phyloP scores from a whole-genome alignment of 2,113 vertebrate species.

The Seriola aureovittata region DNA sequence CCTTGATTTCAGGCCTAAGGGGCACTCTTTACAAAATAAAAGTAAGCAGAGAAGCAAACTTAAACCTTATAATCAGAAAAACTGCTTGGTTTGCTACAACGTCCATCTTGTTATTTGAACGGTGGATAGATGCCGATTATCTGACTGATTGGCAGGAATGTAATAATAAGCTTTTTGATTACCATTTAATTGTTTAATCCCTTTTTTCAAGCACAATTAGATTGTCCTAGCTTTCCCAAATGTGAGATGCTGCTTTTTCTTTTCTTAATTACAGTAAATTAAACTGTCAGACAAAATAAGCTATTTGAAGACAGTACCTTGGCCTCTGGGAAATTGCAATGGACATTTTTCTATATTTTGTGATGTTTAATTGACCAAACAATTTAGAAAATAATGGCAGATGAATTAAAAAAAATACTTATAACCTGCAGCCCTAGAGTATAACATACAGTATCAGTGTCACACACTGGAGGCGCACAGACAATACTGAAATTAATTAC shows the following conservation, averaged over 20 bases:
- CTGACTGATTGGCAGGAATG: not conserved
- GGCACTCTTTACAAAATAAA: not conserved
- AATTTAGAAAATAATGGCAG: not conserved
- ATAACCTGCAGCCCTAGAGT: constrained; percentile 8
- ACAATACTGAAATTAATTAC: constrained; percentile 20
- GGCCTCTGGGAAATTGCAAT: not conserved
- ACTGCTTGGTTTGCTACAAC: not conserved
- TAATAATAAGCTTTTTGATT: not conserved
- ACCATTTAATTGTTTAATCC: not conserved
- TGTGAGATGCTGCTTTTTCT: not conserved
- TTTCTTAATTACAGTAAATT: not conserved
- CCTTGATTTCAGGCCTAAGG: not conserved
- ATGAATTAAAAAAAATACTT: constrained; percentile 7
- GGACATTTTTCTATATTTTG: constrained; percentile 6
- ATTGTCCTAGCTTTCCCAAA: not conserved
- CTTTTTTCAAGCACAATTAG: too few relatives aligned
- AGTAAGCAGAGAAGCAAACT: not conserved
- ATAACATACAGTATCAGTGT: not conserved
- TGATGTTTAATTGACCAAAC: constrained; percentile 19
- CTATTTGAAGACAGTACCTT: too few relatives aligned
- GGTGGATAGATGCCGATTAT: not conserved
- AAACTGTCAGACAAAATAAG: too few relatives aligned
- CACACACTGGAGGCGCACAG: not conserved
- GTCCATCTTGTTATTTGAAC: not conserved
- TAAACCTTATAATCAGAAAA: not conserved